A percentile compares a stretch with the other conserved stretches of the same genome.
Conservation (phyloP, 2,888 invertebrate species). For the Acrobasis suavella region DNA sequence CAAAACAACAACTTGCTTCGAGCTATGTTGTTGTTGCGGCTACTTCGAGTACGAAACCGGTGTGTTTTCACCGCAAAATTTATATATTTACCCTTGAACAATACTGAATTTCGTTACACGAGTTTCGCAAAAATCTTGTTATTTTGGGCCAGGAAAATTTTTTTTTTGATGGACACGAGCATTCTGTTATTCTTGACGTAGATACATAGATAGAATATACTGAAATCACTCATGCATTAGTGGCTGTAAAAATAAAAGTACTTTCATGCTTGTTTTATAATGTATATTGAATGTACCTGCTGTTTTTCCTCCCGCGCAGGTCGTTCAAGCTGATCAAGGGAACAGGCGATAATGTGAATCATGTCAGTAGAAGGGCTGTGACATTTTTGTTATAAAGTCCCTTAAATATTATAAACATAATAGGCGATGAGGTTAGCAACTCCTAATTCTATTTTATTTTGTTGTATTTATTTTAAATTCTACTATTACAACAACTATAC, state of each 20-base stretch:
- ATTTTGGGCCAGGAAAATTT: neutral
- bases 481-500: too few species aligned
- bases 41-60: constrained; percentile 4
- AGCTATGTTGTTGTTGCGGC: constrained; percentile 20
- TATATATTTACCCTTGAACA: constrained; percentile 21
- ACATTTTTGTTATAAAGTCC: too few species aligned
- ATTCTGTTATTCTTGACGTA: neutral
- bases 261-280: neutral
- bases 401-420: too few species aligned
- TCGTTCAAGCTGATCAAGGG: too few species aligned
- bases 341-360: too few species aligned
- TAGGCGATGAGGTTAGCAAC: too few species aligned
- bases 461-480: neutral
- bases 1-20: constrained; percentile 20
- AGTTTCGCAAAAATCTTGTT: constrained; percentile 1
- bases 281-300: neutral
- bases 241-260: neutral
- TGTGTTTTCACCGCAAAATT: constrained; percentile 20
- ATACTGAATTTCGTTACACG: constrained; percentile 7
- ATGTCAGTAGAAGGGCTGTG: too few species aligned
- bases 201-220: neutral
- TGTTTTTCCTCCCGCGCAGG: too few species aligned
- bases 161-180: neutral
- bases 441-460: too few species aligned
- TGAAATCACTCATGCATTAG: neutral